Conservation (phyloP, 2,888 invertebrate species). For the Neuroscelio doddi region DNA sequence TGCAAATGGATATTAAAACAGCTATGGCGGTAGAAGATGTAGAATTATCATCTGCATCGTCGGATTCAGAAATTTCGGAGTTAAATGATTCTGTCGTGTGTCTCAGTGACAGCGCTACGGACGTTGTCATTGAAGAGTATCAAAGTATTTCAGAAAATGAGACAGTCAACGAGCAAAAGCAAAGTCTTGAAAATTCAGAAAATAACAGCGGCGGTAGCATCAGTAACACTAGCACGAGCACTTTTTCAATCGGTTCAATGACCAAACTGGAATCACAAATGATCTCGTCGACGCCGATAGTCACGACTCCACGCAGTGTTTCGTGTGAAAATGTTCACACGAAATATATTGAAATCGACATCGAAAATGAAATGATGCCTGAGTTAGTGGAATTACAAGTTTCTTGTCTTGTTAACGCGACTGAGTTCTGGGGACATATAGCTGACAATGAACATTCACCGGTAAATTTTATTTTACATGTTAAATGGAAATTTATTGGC, state of each 20-base stretch:
- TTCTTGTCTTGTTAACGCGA: constrained; percentile 2
- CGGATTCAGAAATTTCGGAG: constrained; percentile 8
- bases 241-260: not conserved
- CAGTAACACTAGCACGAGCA: not conserved
- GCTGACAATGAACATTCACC: constrained; percentile 34
- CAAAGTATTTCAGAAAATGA: not conserved
- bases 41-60: not conserved
- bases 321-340: constrained; percentile 20
- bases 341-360: constrained; percentile 22
- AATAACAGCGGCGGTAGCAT: not conserved
- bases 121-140: constrained; percentile 4
- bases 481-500: not conserved
- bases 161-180: too few species aligned
- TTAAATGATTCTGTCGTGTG: not conserved
- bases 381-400: constrained; percentile 46
- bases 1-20: constrained; percentile 21
- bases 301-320: constrained; percentile 21
- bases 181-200: too few species aligned
- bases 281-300: not conserved
- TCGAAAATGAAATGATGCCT: constrained; percentile 28
- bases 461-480: constrained; percentile 19
- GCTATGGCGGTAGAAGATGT: not conserved
- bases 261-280: not conserved
- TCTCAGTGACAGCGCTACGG: not conserved
- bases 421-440: constrained; percentile 28